These are phyloP conservation scores for Drosophila mulleri DNA, from an alignment of 2,888 invertebrate species.

Conservation along the genomic window DNA sequence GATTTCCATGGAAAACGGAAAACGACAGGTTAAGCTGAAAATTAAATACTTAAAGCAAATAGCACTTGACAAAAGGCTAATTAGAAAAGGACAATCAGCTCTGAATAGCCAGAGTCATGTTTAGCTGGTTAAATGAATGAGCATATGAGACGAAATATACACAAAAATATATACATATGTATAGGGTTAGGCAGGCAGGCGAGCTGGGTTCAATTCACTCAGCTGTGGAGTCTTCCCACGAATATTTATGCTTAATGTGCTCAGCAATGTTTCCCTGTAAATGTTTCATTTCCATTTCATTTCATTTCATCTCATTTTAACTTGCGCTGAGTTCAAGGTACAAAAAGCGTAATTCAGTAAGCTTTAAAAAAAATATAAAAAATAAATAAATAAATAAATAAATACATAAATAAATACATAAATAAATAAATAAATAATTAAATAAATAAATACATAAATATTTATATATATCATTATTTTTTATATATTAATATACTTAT, in stretches of 20 bases:
- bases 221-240: background rate
- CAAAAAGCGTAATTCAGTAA: too few species aligned
- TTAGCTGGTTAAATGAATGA: background rate
- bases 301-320: background rate
- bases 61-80: conserved; percentile 5
- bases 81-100: background rate
- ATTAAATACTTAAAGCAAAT: background rate
- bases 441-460: too few species aligned
- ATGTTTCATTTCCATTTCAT: background rate
- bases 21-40: conserved; percentile 2
- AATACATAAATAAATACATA: too few species aligned
- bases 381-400: too few species aligned
- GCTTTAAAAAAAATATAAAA: too few species aligned
- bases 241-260: background rate
- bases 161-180: too few species aligned
- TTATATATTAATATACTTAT: too few species aligned
- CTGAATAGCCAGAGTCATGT: background rate
- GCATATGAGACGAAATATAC: too few species aligned
- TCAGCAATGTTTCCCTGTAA: background rate
- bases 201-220: background rate
- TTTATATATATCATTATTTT: too few species aligned
- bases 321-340: too few species aligned
- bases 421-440: too few species aligned
- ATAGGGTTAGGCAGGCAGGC: too few species aligned
- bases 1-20: conserved; percentile 32